These are phyloP conservation scores for Pterocles gutturalis DNA, from an alignment of 2,113 vertebrate species.

Conservation along the genomic window DNA sequence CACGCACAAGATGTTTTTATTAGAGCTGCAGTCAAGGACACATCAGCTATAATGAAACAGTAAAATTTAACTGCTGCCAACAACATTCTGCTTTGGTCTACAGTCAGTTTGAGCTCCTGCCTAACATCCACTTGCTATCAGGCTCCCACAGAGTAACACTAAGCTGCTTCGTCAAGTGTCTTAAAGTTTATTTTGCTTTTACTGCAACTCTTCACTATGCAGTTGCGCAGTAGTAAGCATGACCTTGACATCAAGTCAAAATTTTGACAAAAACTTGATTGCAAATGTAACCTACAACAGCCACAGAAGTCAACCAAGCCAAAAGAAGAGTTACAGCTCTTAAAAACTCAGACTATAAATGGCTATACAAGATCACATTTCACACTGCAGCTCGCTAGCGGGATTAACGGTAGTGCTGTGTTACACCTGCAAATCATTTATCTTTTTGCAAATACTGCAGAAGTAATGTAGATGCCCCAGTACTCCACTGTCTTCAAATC, in stretches of 20 bases:
- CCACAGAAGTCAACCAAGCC: constrained; percentile 15
- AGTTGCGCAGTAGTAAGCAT: constrained; percentile 51
- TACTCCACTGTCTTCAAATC: not conserved
- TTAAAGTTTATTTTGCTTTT: constrained; percentile 54
- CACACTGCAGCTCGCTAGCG: not conserved
- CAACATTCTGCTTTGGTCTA: not conserved
- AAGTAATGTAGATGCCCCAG: not conserved
- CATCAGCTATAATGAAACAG: constrained; percentile 1
- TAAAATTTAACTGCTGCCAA: constrained; percentile 44
- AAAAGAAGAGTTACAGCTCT: constrained; percentile 43
- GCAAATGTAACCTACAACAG: constrained; percentile 31
- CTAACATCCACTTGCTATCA: not conserved
- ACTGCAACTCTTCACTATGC: not conserved
- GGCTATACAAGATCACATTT: constrained; percentile 14
- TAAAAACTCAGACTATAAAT: constrained; percentile 59
- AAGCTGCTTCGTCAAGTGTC: not conserved
- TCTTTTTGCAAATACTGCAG: not conserved
- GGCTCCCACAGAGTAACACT: not conserved
- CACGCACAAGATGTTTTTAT: not conserved
- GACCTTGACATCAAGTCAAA: constrained; percentile 22
- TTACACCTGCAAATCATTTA: constrained; percentile 2
- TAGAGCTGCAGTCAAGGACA: constrained; percentile 15
- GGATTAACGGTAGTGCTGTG: not conserved
- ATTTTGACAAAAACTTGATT: constrained; percentile 36
- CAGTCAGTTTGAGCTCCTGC: constrained; percentile 1